Conservation (phyloP, 2,797 vertebrate species). For the Fistularia commersonii region DNA sequence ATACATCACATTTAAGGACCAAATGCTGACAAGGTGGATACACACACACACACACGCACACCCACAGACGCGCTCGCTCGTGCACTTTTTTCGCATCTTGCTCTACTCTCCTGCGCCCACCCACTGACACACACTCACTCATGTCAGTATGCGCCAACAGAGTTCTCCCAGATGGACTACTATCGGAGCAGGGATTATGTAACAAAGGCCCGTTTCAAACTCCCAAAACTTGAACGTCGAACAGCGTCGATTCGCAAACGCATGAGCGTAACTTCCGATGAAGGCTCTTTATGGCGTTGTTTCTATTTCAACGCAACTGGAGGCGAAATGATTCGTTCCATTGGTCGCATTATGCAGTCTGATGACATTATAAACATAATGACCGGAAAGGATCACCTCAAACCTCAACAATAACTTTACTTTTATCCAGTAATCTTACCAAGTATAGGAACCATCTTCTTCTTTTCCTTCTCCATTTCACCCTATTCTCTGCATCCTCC, state of each 20-base stretch:
- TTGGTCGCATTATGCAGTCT: too few species aligned
- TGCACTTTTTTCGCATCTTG: slow-evolving; percentile 61
- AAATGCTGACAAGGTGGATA: slow-evolving; percentile 8
- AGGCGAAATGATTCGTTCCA: too few species aligned
- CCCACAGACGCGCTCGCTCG: slow-evolving; percentile 28
- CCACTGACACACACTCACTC: slow-evolving; percentile 52
- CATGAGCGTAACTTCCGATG: slow-evolving; percentile 2
- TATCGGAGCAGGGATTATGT: slow-evolving; percentile 60
- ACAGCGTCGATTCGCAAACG: slow-evolving; percentile 9
- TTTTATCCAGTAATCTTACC: too few species aligned
- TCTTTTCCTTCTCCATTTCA: too few species aligned
- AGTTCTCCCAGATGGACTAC: slow-evolving; percentile 70
- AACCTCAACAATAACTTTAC: too few species aligned
- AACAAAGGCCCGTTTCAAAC: slow-evolving; percentile 57
- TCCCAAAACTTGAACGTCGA: slow-evolving; percentile 23
- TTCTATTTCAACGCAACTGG: too few species aligned
- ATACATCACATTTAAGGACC: slow-evolving; percentile 20
- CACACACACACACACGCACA: slow-evolving; percentile 10
- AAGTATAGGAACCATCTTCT: too few species aligned
- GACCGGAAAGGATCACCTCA: too few species aligned
- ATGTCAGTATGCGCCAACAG: slow-evolving; percentile 50
- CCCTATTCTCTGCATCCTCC: too few species aligned
- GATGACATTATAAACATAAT: too few species aligned
- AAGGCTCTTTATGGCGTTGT: neutral
- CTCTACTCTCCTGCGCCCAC: slow-evolving; percentile 47